These are phyloP conservation scores for Alouatta palliata DNA, from an alignment of 2,113 vertebrate genomes.

Conservation along the genomic window DNA sequence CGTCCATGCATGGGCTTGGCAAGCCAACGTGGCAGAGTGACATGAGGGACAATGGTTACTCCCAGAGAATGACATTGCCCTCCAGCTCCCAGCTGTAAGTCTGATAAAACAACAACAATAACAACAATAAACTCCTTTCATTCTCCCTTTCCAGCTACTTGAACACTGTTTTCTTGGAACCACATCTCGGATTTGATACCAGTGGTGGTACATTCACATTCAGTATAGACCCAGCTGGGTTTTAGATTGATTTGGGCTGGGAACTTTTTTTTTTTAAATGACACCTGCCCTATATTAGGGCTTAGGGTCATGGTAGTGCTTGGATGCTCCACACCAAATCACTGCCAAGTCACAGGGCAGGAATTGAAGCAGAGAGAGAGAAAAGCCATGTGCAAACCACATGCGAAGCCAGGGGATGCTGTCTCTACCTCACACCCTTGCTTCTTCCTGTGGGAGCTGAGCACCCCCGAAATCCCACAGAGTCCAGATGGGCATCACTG, in stretches of 20 bases:
- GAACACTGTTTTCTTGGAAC: background rate
- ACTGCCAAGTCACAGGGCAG: background rate
- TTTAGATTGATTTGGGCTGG: background rate
- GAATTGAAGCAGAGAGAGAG: background rate
- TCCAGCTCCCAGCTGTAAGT: background rate
- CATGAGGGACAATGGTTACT: rapidly evolving
- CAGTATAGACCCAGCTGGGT: too few species aligned
- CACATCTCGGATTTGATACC: background rate
- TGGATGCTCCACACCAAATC: background rate
- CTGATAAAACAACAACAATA: background rate
- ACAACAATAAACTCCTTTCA: background rate
- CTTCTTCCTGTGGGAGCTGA: background rate
- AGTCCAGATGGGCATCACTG: background rate
- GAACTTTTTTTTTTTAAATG: background rate
- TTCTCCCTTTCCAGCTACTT: background rate
- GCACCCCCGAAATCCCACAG: background rate
- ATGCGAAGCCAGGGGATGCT: background rate
- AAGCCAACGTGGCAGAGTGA: background rate
- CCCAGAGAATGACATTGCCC: background rate
- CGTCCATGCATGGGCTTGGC: rapidly evolving
- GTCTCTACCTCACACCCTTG: rapidly evolving
- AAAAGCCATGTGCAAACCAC: background rate
- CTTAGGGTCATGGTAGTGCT: background rate
- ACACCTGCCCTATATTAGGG: background rate
- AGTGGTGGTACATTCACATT: background rate